These are phyloP conservation scores for Pristionchus arcanus DNA, from an alignment of 2,888 invertebrate species.

Conservation along the genomic window DNA sequence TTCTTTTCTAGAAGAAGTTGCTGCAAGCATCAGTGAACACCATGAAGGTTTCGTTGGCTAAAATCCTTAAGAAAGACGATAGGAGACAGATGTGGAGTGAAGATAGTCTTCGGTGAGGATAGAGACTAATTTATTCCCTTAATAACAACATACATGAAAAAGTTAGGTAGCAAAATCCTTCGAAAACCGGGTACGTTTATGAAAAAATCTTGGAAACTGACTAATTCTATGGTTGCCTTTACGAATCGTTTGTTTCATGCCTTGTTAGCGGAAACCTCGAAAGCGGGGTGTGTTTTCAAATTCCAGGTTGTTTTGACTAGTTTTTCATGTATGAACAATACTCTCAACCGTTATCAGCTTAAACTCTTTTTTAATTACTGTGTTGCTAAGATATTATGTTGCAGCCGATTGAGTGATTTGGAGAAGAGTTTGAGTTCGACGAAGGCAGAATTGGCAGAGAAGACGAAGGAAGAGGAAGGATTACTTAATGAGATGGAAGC, in stretches of 20 bases:
- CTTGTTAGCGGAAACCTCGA: no score
- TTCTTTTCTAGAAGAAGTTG: background rate
- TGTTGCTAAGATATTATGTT: background rate
- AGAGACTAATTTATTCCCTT: background rate
- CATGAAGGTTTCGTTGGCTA: conserved; percentile 30
- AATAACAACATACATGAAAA: no score
- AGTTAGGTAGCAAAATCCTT: no score
- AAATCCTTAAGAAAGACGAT: conserved; percentile 43
- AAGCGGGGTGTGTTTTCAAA: no score
- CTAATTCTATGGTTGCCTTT: no score
- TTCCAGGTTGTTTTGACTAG: no score
- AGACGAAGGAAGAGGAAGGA: conserved; percentile 96
- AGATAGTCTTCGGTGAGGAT: conserved; percentile 1
- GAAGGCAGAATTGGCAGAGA: conserved; percentile 87
- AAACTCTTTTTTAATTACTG: no score
- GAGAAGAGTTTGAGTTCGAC: conserved; percentile 89
- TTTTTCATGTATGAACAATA: no score
- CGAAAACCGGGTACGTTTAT: no score
- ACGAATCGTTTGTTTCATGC: no score
- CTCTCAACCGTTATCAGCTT: no score
- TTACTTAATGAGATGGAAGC: conserved; percentile 98
- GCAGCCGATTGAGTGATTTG: conserved; percentile 42
- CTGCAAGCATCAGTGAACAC: conserved; percentile 28
- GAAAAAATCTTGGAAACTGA: no score
- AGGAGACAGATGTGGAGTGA: conserved; percentile 45